Evolutionary conservation across 2,797 vertebrate genomes (phyloP), one percentile per base, ranked within the genome.

Genomic region (Neoniphon sammara): DNA sequence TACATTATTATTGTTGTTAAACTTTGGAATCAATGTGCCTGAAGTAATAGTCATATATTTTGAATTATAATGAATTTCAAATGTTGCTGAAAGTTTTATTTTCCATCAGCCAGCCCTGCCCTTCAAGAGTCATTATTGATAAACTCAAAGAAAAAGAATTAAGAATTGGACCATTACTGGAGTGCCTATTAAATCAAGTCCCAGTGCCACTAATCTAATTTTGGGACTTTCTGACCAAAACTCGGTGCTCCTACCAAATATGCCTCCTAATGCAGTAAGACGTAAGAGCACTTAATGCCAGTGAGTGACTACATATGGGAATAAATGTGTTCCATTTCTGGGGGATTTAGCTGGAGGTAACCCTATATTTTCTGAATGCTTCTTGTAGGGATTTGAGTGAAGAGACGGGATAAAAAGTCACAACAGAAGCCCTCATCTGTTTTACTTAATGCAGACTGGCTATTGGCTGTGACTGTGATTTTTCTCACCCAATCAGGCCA

Each of bases 301-400:
- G 56, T 85, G 89, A 93, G 87, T 90, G 90, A 91, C 88, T 85
- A 81, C 90, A 92, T 79, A 73, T 84, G 84, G 83, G 76, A 81
- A 80, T 53, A 90, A 85, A 93, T 90, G 85, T 87, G 83, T 89
- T 91, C 87, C 87, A 91, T 91, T 90, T 85, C 73, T 21, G 47
- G 18, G 78, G 88, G 91, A 83, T 91, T 93, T 85, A 87, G 66
- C 66, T 42, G 55, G 77, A 69, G 81, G 91, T 92, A 91, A 94
- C 88, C 47, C 79, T 88, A 94, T 87, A 90, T 88, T 82, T 84
- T 85, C 71, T 63, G 80, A 79, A 85, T 53, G 44, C 83, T 81
- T 80, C 72, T 87, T 82, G 78, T 52, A 80, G 64, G 52, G 20
- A 78, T 66, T 59, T 57, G 77, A 83, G 64, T 23, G 72, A 69